These are phyloP conservation scores for Lepus oiostolus DNA, from an alignment of 2,797 vertebrate genomes.

Conservation along the genomic window DNA sequence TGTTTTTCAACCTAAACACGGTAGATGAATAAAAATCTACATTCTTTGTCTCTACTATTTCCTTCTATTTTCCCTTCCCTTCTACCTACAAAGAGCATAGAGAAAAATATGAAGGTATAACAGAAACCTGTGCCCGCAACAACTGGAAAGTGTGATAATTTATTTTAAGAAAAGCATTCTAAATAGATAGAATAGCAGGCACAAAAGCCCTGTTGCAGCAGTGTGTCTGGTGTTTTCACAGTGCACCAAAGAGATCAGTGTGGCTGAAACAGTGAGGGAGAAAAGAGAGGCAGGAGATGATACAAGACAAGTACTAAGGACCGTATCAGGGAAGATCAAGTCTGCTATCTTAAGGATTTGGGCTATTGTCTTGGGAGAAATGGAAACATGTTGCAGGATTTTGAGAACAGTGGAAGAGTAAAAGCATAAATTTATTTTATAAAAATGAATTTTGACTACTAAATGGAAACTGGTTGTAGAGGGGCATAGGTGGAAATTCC, in stretches of 20 bases:
- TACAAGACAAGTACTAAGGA: background rate
- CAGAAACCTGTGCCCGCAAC: background rate
- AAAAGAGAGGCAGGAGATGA: background rate
- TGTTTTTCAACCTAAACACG: background rate
- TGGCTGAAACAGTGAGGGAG: background rate
- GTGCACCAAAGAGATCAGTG: background rate
- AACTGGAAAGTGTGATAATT: background rate
- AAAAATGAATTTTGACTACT: background rate
- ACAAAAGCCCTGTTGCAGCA: accelerated
- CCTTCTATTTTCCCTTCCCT: background rate
- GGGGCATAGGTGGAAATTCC: background rate
- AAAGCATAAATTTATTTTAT: background rate
- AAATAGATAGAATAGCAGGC: background rate
- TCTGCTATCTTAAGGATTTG: background rate
- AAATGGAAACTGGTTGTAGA: background rate
- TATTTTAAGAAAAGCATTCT: background rate
- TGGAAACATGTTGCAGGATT: background rate
- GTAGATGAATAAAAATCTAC: background rate
- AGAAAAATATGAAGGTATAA: background rate
- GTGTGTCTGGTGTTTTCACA: background rate
- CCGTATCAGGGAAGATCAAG: background rate
- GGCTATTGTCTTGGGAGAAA: background rate
- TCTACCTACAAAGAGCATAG: background rate
- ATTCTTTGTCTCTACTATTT: background rate
- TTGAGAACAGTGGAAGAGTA: background rate